A percentile compares a stretch with the other conserved stretches of the same genome.
These are phyloP conservation scores for Pristionchus mayeri DNA, from an alignment of 2,888 invertebrate species.

Conservation along the genomic window DNA sequence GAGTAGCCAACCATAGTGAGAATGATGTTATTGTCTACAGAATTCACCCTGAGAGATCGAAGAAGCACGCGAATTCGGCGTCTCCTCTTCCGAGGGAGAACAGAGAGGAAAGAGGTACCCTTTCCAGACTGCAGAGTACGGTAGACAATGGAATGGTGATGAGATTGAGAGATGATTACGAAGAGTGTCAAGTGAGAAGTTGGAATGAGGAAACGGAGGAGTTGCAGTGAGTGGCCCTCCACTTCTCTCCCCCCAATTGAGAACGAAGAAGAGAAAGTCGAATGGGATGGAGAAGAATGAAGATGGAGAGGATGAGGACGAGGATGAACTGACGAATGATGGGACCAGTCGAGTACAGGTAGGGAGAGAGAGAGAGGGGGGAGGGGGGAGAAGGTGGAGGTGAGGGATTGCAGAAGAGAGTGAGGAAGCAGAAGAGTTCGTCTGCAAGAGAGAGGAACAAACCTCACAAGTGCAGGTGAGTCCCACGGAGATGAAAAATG, in stretches of 20 bases:
- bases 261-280: not conserved
- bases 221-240: not conserved
- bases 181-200: too few relatives aligned
- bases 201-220: not conserved
- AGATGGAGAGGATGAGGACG: not conserved
- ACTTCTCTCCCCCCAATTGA: not conserved
- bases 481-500: not conserved
- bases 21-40: too few relatives aligned
- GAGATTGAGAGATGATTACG: too few relatives aligned
- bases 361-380: not conserved
- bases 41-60: conserved; percentile 27
- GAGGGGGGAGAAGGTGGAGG: too few relatives aligned
- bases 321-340: not conserved
- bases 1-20: too few relatives aligned
- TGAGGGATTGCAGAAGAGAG: too few relatives aligned
- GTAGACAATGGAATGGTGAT: too few relatives aligned
- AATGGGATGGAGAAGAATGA: not conserved
- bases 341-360: not conserved
- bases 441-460: not conserved
- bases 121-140: too few relatives aligned
- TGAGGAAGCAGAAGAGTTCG: not conserved
- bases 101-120: not conserved
- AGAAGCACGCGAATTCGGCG: not conserved
- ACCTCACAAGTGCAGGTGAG: conserved; percentile 16
- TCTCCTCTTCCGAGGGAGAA: not conserved